phyloP scores from a whole-genome alignment of 23 tunicate species.

The Clavelina lepadiformis region DNA sequence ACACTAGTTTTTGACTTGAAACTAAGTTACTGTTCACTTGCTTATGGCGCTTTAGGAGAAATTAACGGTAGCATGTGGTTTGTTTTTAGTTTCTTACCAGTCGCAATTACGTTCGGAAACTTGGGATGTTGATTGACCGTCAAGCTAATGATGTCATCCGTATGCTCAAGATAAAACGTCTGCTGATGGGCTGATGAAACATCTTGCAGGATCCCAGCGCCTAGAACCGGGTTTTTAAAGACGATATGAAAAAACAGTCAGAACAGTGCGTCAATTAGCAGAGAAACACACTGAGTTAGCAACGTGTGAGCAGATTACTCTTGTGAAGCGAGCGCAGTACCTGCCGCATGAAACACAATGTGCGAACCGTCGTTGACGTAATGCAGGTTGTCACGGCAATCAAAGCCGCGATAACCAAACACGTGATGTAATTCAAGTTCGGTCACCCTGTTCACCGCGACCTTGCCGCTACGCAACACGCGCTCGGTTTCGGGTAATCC shows the following conservation, averaged over 20 bases:
- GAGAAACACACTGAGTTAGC: too few species aligned
- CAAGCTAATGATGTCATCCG: conserved; percentile 88
- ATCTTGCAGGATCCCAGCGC: conserved; percentile 92
- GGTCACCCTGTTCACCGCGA: conserved; percentile 28
- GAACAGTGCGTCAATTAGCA: conserved; percentile 1
- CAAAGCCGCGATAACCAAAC: conserved; percentile 98
- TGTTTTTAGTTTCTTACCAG: conserved; percentile 60
- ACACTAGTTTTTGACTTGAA: too few species aligned
- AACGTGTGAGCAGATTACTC: too few species aligned
- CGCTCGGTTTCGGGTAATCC: conserved; percentile 37
- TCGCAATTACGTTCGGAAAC: conserved; percentile 71
- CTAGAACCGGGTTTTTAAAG: conserved; percentile 5
- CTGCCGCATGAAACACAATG: conserved; percentile 96
- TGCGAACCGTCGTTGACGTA: conserved; percentile 58
- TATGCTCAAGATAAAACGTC: conserved; percentile 87
- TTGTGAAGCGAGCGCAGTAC: conserved; percentile 4
- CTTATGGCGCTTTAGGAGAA: too few species aligned
- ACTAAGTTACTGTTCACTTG: too few species aligned
- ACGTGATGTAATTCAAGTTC: conserved; percentile 78
- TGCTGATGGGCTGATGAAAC: conserved; percentile 45
- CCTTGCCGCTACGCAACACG: conserved; percentile 8
- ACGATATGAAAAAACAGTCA: too few species aligned
- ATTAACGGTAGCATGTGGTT: too few species aligned
- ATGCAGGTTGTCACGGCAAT: conserved; percentile 88
- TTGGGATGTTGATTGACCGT: conserved; percentile 90